Percentiles rank a stretch among this genome's conserved stretches.
These are phyloP conservation scores for Ormyrus rosae DNA, from an alignment of 2,888 invertebrate genomes.

Conservation along the genomic window DNA sequence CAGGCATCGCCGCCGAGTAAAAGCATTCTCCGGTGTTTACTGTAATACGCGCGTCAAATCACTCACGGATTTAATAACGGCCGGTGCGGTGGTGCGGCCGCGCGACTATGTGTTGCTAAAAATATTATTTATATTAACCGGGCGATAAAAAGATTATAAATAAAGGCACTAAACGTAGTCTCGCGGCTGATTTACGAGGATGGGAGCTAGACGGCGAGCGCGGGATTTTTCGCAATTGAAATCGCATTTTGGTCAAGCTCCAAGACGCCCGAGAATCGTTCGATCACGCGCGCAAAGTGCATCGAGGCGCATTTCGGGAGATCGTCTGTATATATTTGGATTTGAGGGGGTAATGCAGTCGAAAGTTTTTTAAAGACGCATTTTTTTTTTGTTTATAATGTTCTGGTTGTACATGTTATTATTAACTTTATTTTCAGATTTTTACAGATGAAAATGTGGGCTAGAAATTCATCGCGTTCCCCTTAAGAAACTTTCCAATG, in stretches of 20 bases:
- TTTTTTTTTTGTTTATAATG: too few species aligned
- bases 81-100: too few species aligned
- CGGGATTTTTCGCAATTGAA: slow-evolving; percentile 15
- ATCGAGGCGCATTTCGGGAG: too few species aligned
- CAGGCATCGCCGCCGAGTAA: slow-evolving; percentile 2
- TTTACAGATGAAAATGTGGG: too few species aligned
- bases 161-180: slow-evolving; percentile 26
- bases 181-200: slow-evolving; percentile 38
- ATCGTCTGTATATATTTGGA: too few species aligned
- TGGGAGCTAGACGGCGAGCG: slow-evolving; percentile 30
- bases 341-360: too few species aligned
- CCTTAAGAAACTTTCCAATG: too few species aligned
- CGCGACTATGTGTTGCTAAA: slow-evolving; percentile 17
- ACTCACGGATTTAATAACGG: slow-evolving; percentile 16
- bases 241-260: background rate
- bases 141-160: slow-evolving; percentile 28
- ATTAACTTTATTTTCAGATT: too few species aligned
- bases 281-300: too few species aligned
- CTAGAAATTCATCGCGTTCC: too few species aligned
- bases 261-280: background rate
- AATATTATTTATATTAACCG: slow-evolving; percentile 31
- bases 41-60: slow-evolving; percentile 17
- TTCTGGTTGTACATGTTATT: too few species aligned
- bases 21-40: slow-evolving; percentile 9
- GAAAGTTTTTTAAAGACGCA: too few species aligned